These are phyloP conservation scores for Carassius gibelio DNA, from an alignment of 2,113 vertebrate species.

Conservation along the genomic window DNA sequence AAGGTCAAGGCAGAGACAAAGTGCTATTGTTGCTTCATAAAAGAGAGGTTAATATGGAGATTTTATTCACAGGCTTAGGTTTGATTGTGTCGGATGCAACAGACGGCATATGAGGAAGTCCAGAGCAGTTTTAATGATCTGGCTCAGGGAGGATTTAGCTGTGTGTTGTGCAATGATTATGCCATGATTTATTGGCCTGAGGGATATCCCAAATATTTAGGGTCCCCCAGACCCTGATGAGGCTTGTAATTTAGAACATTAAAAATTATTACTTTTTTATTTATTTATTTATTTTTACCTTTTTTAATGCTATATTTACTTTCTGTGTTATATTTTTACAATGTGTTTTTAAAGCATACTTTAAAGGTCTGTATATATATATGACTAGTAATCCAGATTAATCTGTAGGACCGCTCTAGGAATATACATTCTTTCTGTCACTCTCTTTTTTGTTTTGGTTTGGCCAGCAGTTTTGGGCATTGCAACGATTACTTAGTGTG, in stretches of 20 bases:
- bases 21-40: neutral
- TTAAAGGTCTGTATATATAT: no score
- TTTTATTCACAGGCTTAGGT: neutral
- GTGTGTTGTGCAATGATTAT: neutral
- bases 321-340: no score
- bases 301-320: no score
- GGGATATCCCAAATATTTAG: no score
- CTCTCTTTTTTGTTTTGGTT: constrained; percentile 31
- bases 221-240: no score
- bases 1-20: constrained; percentile 17
- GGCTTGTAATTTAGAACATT: no score
- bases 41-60: neutral
- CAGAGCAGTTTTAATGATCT: neutral
- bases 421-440: neutral
- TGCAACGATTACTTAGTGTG: neutral
- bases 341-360: no score
- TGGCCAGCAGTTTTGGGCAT: neutral
- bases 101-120: neutral
- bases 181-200: no score
- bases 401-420: no score
- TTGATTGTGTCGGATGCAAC: neutral
- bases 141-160: neutral
- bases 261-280: no score
- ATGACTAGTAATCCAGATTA: no score
- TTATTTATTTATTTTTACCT: no score